phyloP scores from a whole-genome alignment of 2,888 invertebrate species.

The Pterostichus niger region DNA sequence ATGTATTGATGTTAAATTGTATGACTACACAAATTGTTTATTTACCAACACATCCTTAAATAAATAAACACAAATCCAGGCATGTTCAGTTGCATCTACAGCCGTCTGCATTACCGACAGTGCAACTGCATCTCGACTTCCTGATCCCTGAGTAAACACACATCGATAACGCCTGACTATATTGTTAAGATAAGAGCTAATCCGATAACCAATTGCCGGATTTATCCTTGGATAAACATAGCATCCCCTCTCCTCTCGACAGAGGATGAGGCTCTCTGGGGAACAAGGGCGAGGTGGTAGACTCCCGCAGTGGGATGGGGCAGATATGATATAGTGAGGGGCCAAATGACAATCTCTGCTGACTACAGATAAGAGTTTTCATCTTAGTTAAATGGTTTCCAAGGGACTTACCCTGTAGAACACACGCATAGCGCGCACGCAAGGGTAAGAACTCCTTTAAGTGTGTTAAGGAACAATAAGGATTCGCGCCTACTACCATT shows the following conservation, averaged over 20 bases:
- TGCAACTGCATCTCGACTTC: constrained; percentile 22
- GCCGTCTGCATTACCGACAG: constrained; percentile 5
- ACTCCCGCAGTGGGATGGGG: constrained; percentile 69
- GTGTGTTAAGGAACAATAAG: constrained; percentile 52
- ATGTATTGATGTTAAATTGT: not conserved
- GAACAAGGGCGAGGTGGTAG: constrained; percentile 7
- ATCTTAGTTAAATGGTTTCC: constrained; percentile 73
- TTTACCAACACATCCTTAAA: constrained; percentile 38
- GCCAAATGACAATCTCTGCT: constrained; percentile 77
- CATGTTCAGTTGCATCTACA: constrained; percentile 12
- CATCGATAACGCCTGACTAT: constrained; percentile 75
- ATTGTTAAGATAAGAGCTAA: constrained; percentile 78
- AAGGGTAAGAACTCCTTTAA: not conserved
- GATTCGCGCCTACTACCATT: not conserved
- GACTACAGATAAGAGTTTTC: constrained; percentile 76
- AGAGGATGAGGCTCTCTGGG: constrained; percentile 35
- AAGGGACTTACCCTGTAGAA: constrained; percentile 65
- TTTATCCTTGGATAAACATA: constrained; percentile 74
- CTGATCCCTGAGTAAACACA: constrained; percentile 71
- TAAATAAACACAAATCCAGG: constrained; percentile 19
- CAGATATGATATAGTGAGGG: constrained; percentile 74
- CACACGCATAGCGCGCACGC: not conserved
- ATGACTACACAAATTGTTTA: not conserved
- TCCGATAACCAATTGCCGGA: constrained; percentile 78
- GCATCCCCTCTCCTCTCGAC: constrained; percentile 43